Conservation (phyloP, 2,888 invertebrate genomes). For the Eupithecia centaureata region DNA sequence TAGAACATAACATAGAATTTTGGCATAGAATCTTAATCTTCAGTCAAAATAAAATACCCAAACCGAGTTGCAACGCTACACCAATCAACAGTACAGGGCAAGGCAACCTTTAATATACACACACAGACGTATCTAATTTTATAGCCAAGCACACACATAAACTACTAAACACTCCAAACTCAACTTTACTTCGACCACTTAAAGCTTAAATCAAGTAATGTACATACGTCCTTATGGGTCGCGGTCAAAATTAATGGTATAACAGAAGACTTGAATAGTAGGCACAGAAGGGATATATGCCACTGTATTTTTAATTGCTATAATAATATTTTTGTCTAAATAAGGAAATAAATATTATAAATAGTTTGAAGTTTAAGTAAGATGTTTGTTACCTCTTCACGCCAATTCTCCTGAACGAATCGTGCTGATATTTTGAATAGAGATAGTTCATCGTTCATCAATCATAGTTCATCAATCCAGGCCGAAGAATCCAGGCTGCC, state of each 20-base stretch:
- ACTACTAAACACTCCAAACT: slow-evolving; percentile 4
- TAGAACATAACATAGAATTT: too few species aligned
- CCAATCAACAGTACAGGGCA: slow-evolving; percentile 46
- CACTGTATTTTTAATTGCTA: background rate
- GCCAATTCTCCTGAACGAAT: too few species aligned
- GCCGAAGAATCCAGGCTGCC: too few species aligned
- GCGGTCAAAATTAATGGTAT: slow-evolving; percentile 12
- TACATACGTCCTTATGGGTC: background rate
- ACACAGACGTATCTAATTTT: slow-evolving; percentile 61
- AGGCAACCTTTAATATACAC: slow-evolving; percentile 72
- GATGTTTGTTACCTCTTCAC: too few species aligned
- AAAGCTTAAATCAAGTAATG: background rate
- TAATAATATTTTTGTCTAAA: too few species aligned
- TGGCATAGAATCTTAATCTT: too few species aligned
- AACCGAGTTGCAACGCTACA: slow-evolving; percentile 60
- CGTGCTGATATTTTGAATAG: too few species aligned
- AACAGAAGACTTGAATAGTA: slow-evolving; percentile 17
- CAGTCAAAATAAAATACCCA: slow-evolving; percentile 19
- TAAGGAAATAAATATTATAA: too few species aligned
- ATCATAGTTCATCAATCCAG: too few species aligned
- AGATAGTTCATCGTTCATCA: too few species aligned
- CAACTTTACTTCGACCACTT: slow-evolving; percentile 14
- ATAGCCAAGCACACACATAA: slow-evolving; percentile 53
- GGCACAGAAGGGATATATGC: background rate
- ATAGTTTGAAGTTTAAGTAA: too few species aligned